A percentile compares a stretch with the other conserved stretches of the same genome.
phyloP scores from a whole-genome alignment of 2,797 vertebrate genomes.

The Distichodus sexfasciatus region DNA sequence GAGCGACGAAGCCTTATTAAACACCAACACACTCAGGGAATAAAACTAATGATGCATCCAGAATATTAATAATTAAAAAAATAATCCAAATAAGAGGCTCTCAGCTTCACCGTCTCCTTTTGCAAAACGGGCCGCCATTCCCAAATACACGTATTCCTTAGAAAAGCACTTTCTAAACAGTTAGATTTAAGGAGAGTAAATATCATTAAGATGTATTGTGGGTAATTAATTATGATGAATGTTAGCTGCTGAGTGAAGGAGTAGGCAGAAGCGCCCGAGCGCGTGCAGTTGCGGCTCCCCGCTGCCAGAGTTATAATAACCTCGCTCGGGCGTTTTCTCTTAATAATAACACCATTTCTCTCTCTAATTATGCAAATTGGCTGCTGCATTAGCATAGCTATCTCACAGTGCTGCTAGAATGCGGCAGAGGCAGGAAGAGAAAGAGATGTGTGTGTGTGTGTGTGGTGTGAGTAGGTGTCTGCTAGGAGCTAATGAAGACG shows the following conservation, averaged over 20 bases:
- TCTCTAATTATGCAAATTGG: slow-evolving; percentile 72
- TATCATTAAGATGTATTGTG: slow-evolving; percentile 75
- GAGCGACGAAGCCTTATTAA: slow-evolving; percentile 64
- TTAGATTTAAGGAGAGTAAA: slow-evolving; percentile 73
- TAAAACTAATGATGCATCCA: slow-evolving; percentile 69
- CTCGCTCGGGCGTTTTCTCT: slow-evolving; percentile 68
- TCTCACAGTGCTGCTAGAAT: slow-evolving; percentile 55
- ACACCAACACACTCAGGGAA: slow-evolving; percentile 65
- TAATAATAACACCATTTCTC: slow-evolving; percentile 75
- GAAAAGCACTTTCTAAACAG: slow-evolving; percentile 70
- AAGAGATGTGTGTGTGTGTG: background rate
- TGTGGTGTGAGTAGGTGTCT: slow-evolving; percentile 32
- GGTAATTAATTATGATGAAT: slow-evolving; percentile 76
- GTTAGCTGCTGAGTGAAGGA: slow-evolving; percentile 58
- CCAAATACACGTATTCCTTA: slow-evolving; percentile 63
- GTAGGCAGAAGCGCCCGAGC: slow-evolving; percentile 52
- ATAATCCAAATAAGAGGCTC: slow-evolving; percentile 58
- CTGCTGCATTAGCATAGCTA: slow-evolving; percentile 69
- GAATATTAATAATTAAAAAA: slow-evolving; percentile 42
- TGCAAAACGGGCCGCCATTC: slow-evolving; percentile 61
- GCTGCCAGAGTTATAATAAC: slow-evolving; percentile 77
- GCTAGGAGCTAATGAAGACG: slow-evolving; percentile 37
- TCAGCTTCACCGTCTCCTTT: slow-evolving; percentile 52
- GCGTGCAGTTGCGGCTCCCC: slow-evolving; percentile 65
- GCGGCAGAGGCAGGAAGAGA: slow-evolving; percentile 56